Evolutionary conservation across 1,140 invertebrate genomes (phyloP).

Genomic region (Myzus persicae): DNA sequence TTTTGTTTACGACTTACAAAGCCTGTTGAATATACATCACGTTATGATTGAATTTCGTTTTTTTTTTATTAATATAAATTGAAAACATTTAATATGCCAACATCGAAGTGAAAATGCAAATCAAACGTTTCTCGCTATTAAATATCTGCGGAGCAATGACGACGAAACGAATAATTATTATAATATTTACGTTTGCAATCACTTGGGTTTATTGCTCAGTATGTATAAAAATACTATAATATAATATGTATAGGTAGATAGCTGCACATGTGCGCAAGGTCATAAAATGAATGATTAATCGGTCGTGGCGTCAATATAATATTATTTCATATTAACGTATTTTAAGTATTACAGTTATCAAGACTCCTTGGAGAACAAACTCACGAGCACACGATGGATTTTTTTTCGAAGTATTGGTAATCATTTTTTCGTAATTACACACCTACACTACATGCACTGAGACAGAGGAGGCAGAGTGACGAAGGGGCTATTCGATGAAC

Average conservation of each 20-base stretch:
- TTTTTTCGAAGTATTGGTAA: background rate
- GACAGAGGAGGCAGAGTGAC: too few relatives aligned
- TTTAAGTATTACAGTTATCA: background rate
- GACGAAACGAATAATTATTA: background rate
- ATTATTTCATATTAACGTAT: background rate
- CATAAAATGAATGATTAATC: background rate
- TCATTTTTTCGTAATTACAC: background rate
- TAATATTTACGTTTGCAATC: background rate
- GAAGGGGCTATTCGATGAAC: background rate
- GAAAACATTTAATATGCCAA: constrained; percentile 5
- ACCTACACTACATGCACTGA: too few relatives aligned
- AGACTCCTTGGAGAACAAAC: background rate
- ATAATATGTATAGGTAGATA: too few relatives aligned
- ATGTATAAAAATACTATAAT: background rate
- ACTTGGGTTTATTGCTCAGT: background rate
- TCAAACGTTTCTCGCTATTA: background rate
- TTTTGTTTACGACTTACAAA: constrained; percentile 31
- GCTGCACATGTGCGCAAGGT: background rate
- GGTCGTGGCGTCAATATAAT: background rate
- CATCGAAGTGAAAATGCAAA: background rate
- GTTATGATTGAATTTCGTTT: constrained; percentile 25
- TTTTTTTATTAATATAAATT: background rate
- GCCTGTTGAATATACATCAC: constrained; percentile 4
- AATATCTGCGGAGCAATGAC: background rate
- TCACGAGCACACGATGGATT: background rate